These are phyloP conservation scores for Sebastes elongatus DNA, from an alignment of 2,797 vertebrate species.

Conservation along the genomic window DNA sequence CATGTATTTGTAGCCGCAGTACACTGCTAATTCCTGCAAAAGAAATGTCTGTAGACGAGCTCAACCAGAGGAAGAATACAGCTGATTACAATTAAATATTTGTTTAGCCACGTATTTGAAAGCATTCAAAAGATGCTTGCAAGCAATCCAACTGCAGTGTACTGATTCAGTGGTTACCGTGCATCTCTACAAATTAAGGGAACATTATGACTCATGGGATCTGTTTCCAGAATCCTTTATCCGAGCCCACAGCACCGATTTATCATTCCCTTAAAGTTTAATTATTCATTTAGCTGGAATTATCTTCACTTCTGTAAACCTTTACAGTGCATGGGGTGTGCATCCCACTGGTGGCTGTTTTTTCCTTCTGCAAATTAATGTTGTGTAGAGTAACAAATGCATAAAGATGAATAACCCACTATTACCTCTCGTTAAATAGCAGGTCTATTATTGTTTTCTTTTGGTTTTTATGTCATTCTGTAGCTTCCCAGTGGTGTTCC, in stretches of 20 bases:
- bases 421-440: not conserved
- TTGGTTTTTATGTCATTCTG: too few species aligned
- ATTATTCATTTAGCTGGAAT: conserved; percentile 5
- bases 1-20: not conserved
- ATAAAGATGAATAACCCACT: not conserved
- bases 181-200: not conserved
- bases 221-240: not conserved
- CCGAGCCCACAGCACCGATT: conserved; percentile 13
- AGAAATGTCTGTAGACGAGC: not conserved
- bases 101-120: not conserved
- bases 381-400: not conserved
- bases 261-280: conserved; percentile 11
- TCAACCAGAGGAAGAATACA: not conserved
- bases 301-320: not conserved
- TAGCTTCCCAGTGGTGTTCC: too few species aligned
- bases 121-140: not conserved
- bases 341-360: not conserved
- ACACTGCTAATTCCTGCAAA: not conserved
- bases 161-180: not conserved
- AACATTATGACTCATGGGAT: conserved; percentile 1
- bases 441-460: too few species aligned
- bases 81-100: not conserved
- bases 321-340: not conserved
- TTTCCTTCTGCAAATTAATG: not conserved
- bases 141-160: not conserved